Percentiles rank a stretch among this genome's conserved stretches.
phyloP scores from a whole-genome alignment of 2,797 vertebrate genomes.

The Poeciliopsis infans region DNA sequence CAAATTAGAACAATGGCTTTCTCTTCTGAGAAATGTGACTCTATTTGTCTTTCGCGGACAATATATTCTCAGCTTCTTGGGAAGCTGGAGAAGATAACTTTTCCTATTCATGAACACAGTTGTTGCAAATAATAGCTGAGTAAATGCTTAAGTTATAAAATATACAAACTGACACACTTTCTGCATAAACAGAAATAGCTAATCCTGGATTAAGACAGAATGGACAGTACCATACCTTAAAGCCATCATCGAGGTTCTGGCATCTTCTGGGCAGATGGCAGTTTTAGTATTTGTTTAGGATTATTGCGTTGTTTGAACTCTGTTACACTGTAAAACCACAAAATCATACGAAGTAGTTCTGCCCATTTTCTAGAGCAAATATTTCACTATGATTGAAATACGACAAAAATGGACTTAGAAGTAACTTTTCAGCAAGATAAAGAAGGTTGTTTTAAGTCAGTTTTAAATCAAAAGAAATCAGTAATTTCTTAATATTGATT shows the following conservation, averaged over 20 bases:
- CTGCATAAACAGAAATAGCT: conserved; percentile 8
- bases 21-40: conserved; percentile 21
- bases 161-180: conserved; percentile 26
- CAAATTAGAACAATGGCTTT: conserved; percentile 44
- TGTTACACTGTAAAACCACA: not conserved
- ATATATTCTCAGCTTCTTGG: conserved; percentile 6
- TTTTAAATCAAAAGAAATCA: too few relatives aligned
- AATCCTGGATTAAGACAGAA: not conserved
- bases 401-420: too few relatives aligned
- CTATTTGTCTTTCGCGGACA: conserved; percentile 7
- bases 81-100: conserved; percentile 12
- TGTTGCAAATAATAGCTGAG: not conserved
- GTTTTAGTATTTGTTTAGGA: not conserved
- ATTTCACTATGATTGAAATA: too few relatives aligned
- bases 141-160: conserved; percentile 6
- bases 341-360: too few relatives aligned
- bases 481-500: too few relatives aligned
- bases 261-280: not conserved
- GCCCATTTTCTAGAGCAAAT: too few relatives aligned
- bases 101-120: conserved; percentile 9
- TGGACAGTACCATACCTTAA: not conserved
- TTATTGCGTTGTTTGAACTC: not conserved
- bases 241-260: not conserved
- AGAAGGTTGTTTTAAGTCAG: too few relatives aligned
- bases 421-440: too few relatives aligned